Percentiles rank a stretch among this genome's conserved stretches.
Conservation (phyloP, 2,797 vertebrate species). For the Chaenodraco wilsoni region DNA sequence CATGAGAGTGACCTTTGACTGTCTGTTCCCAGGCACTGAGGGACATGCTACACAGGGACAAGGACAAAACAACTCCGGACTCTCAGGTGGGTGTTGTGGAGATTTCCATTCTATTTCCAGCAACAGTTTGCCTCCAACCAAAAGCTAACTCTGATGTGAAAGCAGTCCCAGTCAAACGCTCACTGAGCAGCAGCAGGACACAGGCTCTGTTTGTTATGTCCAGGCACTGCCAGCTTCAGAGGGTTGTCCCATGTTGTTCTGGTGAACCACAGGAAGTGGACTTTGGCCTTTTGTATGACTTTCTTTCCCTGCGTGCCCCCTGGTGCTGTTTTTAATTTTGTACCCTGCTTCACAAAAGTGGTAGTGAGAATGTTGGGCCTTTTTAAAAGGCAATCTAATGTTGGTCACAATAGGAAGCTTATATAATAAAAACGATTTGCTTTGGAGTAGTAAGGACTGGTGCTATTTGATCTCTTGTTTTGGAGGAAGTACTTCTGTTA, state of each 20-base stretch:
- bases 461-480: conserved; percentile 1
- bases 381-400: conserved; percentile 6
- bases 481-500: neutral
- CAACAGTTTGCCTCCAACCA: conserved; percentile 8
- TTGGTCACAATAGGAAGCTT: conserved; percentile 7
- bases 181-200: neutral
- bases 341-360: neutral
- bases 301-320: conserved; percentile 17
- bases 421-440: neutral
- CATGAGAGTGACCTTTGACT: conserved; percentile 17
- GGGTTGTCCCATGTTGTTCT: conserved; percentile 12
- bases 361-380: conserved; percentile 12
- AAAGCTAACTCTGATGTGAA: conserved; percentile 18
- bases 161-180: conserved; percentile 7
- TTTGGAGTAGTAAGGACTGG: neutral
- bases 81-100: conserved; percentile 81
- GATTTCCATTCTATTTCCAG: neutral
- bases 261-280: conserved; percentile 28
- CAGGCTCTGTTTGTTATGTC: neutral
- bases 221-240: conserved; percentile 4
- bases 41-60: conserved; percentile 78
- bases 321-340: conserved; percentile 33
- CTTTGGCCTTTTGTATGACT: conserved; percentile 24
- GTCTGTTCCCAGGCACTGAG: conserved; percentile 72
- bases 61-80: conserved; percentile 77